Conservation (phyloP, 2,888 invertebrate species). For the Rotaria socialis region DNA sequence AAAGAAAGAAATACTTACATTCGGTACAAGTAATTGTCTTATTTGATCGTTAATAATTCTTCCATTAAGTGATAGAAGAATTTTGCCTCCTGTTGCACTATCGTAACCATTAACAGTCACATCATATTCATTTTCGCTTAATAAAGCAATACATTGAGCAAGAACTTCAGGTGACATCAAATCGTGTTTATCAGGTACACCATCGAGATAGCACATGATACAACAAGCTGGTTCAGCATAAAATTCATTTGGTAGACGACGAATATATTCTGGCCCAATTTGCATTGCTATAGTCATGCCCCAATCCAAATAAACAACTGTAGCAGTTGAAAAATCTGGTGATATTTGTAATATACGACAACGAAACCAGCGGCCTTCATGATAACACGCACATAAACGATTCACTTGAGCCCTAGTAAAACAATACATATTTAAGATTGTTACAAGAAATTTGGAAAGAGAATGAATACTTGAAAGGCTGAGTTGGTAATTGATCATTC, state of each 20-base stretch:
- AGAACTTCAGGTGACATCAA: background rate
- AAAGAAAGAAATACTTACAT: background rate
- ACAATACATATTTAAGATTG: background rate
- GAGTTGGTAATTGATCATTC: background rate
- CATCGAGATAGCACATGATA: background rate
- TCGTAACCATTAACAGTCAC: background rate
- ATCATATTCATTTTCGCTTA: background rate
- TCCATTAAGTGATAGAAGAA: background rate
- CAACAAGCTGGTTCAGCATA: background rate
- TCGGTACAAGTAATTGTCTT: background rate
- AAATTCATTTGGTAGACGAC: conserved; percentile 18
- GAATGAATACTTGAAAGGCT: background rate
- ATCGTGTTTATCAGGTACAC: background rate
- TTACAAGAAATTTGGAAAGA: background rate
- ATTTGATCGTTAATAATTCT: conserved; percentile 30
- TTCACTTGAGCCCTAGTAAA: background rate
- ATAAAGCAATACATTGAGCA: background rate
- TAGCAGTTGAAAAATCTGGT: background rate
- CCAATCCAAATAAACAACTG: conserved; percentile 1
- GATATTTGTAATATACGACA: background rate
- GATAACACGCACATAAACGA: conserved; percentile 24
- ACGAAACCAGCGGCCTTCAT: conserved; percentile 19
- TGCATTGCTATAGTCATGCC: background rate
- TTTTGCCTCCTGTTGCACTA: background rate
- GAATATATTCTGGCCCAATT: background rate